These are phyloP conservation scores for Tamias sibiricus DNA, from an alignment of 2,113 vertebrate species.

Conservation along the genomic window DNA sequence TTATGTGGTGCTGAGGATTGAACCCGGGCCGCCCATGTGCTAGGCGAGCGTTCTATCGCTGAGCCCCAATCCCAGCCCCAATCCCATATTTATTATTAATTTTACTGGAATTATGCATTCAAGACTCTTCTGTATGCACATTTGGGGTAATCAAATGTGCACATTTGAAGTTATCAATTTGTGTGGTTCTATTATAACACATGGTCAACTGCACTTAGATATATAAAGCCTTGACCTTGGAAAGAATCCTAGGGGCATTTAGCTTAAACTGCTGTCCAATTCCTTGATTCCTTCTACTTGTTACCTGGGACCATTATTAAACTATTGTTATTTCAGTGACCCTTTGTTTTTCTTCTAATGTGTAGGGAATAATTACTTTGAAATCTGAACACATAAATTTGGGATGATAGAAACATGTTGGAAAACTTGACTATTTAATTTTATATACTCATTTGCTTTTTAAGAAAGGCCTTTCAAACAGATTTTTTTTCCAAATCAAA, in stretches of 20 bases:
- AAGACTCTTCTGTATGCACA: neutral
- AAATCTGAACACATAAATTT: neutral
- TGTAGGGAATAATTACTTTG: neutral
- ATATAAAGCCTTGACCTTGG: neutral
- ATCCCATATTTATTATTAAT: neutral
- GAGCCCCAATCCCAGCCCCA: too few species aligned
- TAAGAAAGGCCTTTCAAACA: neutral
- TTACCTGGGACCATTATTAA: neutral
- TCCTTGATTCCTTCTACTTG: neutral
- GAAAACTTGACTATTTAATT: neutral
- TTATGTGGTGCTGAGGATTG: too few species aligned
- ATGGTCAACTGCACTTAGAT: neutral
- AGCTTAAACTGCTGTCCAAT: neutral
- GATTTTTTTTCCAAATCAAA: neutral
- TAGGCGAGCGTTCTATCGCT: too few species aligned
- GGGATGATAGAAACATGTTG: neutral
- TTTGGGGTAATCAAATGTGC: neutral
- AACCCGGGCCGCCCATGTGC: too few species aligned
- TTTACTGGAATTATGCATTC: slow-evolving; percentile 14
- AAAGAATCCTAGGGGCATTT: neutral
- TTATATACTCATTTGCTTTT: neutral
- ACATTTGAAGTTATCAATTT: neutral
- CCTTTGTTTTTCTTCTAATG: neutral
- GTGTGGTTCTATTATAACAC: neutral
- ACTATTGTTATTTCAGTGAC: slow-evolving; percentile 23